These are phyloP conservation scores for Drosophila pseudoananassae DNA, from an alignment of 1,140 invertebrate genomes.

Conservation along the genomic window DNA sequence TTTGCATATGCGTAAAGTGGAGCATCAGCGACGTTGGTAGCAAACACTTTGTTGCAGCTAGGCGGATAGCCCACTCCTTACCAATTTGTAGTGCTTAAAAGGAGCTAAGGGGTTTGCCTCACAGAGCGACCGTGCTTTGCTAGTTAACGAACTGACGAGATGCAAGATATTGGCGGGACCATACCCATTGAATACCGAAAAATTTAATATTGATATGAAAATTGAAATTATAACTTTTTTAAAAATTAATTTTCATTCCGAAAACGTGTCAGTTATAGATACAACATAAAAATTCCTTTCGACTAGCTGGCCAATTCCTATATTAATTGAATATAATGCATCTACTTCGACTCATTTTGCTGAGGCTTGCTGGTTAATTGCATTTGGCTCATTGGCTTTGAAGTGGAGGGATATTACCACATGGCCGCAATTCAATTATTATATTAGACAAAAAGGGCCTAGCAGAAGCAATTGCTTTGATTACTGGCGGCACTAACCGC, in stretches of 20 bases:
- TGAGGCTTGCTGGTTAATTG: constrained; percentile 56
- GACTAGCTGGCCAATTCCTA: neutral
- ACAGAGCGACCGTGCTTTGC: constrained; percentile 14
- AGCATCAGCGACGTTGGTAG: constrained; percentile 51
- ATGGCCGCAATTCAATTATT: constrained; percentile 78
- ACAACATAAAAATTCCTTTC: constrained; percentile 17
- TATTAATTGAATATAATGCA: constrained; percentile 33
- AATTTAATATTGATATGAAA: too few relatives aligned
- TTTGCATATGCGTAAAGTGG: constrained; percentile 77
- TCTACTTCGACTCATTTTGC: constrained; percentile 17
- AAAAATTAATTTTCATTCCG: too few relatives aligned
- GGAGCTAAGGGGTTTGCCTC: constrained; percentile 10
- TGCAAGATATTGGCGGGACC: constrained; percentile 12
- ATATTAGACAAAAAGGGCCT: constrained; percentile 60
- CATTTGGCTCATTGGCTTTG: constrained; percentile 67
- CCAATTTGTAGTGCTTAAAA: constrained; percentile 36
- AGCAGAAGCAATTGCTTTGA: constrained; percentile 74
- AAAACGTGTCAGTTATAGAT: neutral
- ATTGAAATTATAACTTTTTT: too few relatives aligned
- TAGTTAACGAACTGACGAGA: constrained; percentile 18
- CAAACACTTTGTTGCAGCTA: constrained; percentile 60
- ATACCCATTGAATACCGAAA: too few relatives aligned
- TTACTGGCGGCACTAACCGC: constrained; percentile 62
- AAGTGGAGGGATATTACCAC: constrained; percentile 63
- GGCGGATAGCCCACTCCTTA: constrained; percentile 21